Evolutionary conservation across 1,140 invertebrate species (phyloP), one percentile per base, ranked within the genome.

Genomic region (Hyles vespertilio): DNA sequence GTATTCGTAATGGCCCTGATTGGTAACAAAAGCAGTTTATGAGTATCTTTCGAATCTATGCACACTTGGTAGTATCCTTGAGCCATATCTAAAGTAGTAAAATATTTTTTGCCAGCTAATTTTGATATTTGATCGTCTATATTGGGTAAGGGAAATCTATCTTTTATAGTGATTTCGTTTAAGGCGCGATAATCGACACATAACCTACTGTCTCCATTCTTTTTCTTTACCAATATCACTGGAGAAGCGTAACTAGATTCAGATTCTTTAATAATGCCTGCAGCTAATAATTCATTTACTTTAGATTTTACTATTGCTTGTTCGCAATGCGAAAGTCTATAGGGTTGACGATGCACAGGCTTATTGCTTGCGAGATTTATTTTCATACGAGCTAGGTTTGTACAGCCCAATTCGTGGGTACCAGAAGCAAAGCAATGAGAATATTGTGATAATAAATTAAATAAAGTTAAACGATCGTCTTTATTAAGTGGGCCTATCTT

Each of bases 21-120:
- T 73, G 47, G 70, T 79, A 3, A 75, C 62, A 55, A 87, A 86
- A 2, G 78, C 69, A 0, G 77, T 79, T 53, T 78, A n/a, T 71
- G 68, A 22, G 72, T 74, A n/a, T n/a, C n/a, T n/a, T n/a, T n/a
- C 1, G 67, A 68, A 2, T 74, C 54, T 5, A 61, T n/a, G 3
- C 45, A 12, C 5, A 91, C 67, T 60, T 92, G 89, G 63, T 84
- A 87, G 58, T 87, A 91, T 0, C 90, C 88, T 51, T 69, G 74
- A 0, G 67, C 62, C 5, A 90, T 45, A 66, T 91, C 89, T 4
- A 91, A 52, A 56, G 55, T 61, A 7, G 63, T 69, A 53, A 67
- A 77, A 49, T 52, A 75, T 44, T 56, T 56, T 61, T 67, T 72
- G 11, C 66, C 69, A 0, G 59, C 54, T 47, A 74, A 58, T 46